These are phyloP conservation scores for Marmota monax DNA, from an alignment of 2,113 vertebrate genomes.

Conservation along the genomic window DNA sequence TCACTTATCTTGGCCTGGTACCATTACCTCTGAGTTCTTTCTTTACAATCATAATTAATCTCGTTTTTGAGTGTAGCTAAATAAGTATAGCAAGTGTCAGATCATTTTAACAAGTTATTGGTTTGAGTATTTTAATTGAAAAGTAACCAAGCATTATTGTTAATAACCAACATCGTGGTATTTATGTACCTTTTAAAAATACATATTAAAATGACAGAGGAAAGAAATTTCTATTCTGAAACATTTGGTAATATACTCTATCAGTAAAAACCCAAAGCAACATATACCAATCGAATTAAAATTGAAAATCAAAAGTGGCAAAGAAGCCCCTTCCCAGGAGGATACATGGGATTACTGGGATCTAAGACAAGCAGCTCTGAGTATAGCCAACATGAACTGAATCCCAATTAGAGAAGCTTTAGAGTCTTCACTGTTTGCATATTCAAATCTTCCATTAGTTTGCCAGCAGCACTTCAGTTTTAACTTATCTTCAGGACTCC, in stretches of 20 bases:
- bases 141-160: neutral
- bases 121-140: neutral
- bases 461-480: conserved; percentile 80
- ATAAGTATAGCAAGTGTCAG: neutral
- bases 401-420: conserved; percentile 78
- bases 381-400: conserved; percentile 70
- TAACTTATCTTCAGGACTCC: conserved; percentile 82
- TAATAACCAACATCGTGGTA: neutral
- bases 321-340: conserved; percentile 45
- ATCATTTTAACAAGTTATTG: neutral
- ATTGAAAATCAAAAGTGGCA: conserved; percentile 50
- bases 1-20: neutral
- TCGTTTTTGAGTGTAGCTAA: neutral
- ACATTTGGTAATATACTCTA: neutral
- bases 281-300: conserved; percentile 44
- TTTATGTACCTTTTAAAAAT: neutral
- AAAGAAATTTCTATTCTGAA: conserved; percentile 61
- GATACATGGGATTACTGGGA: conserved; percentile 45
- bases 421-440: conserved; percentile 76
- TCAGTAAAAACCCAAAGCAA: conserved; percentile 48
- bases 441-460: conserved; percentile 84
- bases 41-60: neutral
- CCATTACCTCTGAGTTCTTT: neutral
- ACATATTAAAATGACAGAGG: neutral
- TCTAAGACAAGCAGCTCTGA: conserved; percentile 68